Percentiles rank a stretch among this genome's conserved stretches.
These are phyloP conservation scores for Serrognathus titanus DNA, from an alignment of 2,888 invertebrate genomes.

Conservation along the genomic window DNA sequence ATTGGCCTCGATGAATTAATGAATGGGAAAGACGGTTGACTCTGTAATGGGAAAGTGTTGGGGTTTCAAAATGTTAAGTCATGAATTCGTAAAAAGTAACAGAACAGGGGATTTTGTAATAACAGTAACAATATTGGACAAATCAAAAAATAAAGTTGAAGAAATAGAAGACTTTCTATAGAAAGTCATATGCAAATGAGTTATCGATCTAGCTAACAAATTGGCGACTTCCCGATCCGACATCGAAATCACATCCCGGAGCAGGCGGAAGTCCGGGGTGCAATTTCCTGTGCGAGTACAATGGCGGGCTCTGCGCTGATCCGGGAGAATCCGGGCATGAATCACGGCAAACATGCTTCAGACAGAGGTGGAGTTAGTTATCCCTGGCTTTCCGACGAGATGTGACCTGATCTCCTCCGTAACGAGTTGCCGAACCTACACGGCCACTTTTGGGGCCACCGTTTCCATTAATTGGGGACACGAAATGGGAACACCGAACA, in stretches of 20 bases:
- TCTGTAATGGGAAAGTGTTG: too few relatives aligned
- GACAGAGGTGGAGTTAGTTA: slow-evolving; percentile 18
- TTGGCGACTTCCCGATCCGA: slow-evolving; percentile 43
- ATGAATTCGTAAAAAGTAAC: too few relatives aligned
- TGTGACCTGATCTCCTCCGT: slow-evolving; percentile 16
- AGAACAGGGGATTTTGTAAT: too few relatives aligned
- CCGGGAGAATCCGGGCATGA: slow-evolving; percentile 38
- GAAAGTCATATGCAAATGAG: slow-evolving; percentile 20
- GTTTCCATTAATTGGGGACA: slow-evolving; percentile 11
- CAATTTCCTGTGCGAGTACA: slow-evolving; percentile 42
- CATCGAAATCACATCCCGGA: slow-evolving; percentile 39
- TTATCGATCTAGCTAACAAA: slow-evolving; percentile 38
- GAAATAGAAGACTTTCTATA: neutral
- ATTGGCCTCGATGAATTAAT: neutral
- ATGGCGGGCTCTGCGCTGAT: slow-evolving; percentile 36
- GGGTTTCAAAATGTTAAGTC: too few relatives aligned
- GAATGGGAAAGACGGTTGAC: too few relatives aligned
- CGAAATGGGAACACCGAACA: too few relatives aligned
- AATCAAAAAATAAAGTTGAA: neutral
- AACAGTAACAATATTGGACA: too few relatives aligned
- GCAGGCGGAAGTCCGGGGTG: slow-evolving; percentile 43
- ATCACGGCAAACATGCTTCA: slow-evolving; percentile 36
- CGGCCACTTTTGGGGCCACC: slow-evolving; percentile 17
- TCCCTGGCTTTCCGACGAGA: slow-evolving; percentile 22
- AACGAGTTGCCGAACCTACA: slow-evolving; percentile 19